A percentile compares a stretch with the other conserved stretches of the same genome.
These are phyloP conservation scores for Poecilia gillii DNA, from an alignment of 2,797 vertebrate species.

Conservation along the genomic window DNA sequence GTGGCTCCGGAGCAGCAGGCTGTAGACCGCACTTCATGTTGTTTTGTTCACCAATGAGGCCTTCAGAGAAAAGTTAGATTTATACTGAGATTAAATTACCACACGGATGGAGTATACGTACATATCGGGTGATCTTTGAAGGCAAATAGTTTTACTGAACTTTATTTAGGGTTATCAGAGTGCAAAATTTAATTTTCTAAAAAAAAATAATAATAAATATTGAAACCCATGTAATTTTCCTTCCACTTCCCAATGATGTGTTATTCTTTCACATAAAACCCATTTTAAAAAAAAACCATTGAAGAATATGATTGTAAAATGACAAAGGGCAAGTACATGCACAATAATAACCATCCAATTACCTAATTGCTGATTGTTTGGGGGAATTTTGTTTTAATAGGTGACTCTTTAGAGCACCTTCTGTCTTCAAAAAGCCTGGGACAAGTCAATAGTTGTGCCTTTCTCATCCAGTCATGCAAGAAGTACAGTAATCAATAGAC, in stretches of 20 bases:
- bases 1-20: background rate
- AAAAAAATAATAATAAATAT: background rate
- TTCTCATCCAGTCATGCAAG: conserved; percentile 76
- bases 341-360: background rate
- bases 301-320: background rate
- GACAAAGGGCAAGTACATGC: background rate
- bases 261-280: background rate
- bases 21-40: background rate
- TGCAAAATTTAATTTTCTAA: background rate
- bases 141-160: background rate
- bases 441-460: conserved; percentile 68
- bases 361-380: background rate
- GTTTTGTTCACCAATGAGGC: background rate
- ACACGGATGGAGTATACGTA: background rate
- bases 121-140: background rate
- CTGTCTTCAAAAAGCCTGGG: conserved; percentile 33
- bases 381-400: conserved; percentile 3
- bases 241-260: background rate
- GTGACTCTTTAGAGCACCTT: conserved; percentile 20
- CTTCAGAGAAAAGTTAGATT: background rate
- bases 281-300: background rate
- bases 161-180: background rate
- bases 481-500: conserved; percentile 80
- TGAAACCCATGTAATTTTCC: background rate
- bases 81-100: background rate